phyloP scores from a whole-genome alignment of 1,140 invertebrate species.

The Solen grandis region DNA sequence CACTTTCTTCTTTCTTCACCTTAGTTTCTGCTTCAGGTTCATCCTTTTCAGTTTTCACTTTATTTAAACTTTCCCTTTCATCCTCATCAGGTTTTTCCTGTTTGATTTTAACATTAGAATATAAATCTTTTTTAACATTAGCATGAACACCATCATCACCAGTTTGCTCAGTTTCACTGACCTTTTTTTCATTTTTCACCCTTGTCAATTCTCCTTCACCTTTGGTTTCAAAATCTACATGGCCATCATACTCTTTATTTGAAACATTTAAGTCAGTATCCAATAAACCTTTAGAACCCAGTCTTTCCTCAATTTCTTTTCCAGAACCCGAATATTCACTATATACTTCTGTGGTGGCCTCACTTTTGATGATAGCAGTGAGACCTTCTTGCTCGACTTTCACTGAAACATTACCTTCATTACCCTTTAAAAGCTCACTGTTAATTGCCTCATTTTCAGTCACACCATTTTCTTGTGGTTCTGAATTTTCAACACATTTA shows the following conservation, averaged over 20 bases:
- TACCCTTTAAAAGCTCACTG: neutral
- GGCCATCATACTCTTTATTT: no score
- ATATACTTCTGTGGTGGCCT: neutral
- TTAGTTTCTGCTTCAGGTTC: neutral
- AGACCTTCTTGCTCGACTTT: neutral
- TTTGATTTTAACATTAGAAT: neutral
- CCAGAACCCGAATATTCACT: neutral
- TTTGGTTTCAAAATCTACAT: no score
- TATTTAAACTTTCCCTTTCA: neutral
- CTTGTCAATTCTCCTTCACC: no score
- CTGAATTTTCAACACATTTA: neutral
- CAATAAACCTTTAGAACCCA: no score
- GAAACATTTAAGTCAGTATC: no score
- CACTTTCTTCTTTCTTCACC: conserved; percentile 1
- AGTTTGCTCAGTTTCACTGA: no score
- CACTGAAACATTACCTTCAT: neutral
- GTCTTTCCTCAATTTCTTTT: neutral
- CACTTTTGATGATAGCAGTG: neutral
- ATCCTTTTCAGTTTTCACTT: conserved; percentile 19
- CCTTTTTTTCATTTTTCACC: no score
- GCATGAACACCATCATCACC: neutral
- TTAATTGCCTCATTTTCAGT: neutral
- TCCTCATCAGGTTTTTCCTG: neutral
- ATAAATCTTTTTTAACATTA: neutral
- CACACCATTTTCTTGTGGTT: neutral